A percentile compares a stretch with the other conserved stretches of the same genome.
These are phyloP conservation scores for Teleogryllus occipitalis DNA, from an alignment of 1,140 invertebrate species.

Conservation along the genomic window DNA sequence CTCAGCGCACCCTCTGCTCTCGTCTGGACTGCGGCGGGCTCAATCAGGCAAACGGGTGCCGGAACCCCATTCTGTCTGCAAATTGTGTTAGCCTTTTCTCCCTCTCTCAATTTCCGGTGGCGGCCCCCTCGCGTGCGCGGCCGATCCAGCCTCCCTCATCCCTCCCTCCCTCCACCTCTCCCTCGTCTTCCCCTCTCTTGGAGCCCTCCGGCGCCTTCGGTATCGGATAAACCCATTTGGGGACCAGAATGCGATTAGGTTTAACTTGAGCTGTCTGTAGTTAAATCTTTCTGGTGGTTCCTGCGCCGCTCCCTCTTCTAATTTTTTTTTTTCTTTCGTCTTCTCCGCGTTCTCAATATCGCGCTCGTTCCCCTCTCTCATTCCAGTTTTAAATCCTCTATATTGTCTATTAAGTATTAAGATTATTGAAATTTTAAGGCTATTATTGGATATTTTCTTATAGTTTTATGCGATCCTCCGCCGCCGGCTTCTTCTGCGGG, in stretches of 20 bases:
- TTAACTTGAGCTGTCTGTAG: not conserved
- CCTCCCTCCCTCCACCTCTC: too few species aligned
- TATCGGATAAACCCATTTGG: not conserved
- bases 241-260: not conserved
- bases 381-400: not conserved
- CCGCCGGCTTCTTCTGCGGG: not conserved
- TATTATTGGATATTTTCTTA: conserved; percentile 6
- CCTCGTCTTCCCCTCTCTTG: not conserved
- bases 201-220: too few species aligned
- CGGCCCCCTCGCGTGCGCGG: too few species aligned
- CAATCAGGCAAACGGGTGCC: not conserved
- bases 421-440: conserved; percentile 5
- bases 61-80: not conserved
- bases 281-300: not conserved
- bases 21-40: not conserved
- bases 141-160: not conserved
- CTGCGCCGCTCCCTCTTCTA: too few species aligned
- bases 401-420: conserved; percentile 1
- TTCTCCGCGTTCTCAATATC: not conserved
- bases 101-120: not conserved
- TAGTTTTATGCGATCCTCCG: not conserved
- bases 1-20: too few species aligned
- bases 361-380: not conserved
- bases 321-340: not conserved
- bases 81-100: conserved; percentile 4